These are phyloP conservation scores for Diplazon laetatorius DNA, from an alignment of 2,888 invertebrate species.

Conservation along the genomic window DNA sequence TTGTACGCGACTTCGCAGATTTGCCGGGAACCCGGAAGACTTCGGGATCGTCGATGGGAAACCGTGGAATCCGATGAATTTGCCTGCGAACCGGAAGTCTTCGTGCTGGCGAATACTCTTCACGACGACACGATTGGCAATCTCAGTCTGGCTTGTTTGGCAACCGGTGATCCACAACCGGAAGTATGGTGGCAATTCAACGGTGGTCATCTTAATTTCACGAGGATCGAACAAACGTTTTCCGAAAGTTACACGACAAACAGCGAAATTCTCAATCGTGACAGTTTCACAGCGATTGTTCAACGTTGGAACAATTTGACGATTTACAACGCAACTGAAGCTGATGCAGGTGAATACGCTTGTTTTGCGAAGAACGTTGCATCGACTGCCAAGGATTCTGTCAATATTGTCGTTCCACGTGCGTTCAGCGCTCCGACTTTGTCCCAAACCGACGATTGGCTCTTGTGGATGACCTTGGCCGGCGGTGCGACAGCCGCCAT, in stretches of 20 bases:
- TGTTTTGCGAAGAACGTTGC: conserved; percentile 89
- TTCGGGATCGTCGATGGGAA: conserved; percentile 90
- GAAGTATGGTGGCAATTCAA: conserved; percentile 92
- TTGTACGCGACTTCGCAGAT: conserved; percentile 89
- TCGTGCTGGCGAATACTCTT: conserved; percentile 82
- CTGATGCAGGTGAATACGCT: conserved; percentile 93
- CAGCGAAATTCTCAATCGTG: conserved; percentile 72
- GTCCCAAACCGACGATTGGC: conserved; percentile 88
- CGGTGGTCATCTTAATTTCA: conserved; percentile 85
- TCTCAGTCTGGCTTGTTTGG: conserved; percentile 91
- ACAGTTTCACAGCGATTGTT: conserved; percentile 51
- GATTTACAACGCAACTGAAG: conserved; percentile 91
- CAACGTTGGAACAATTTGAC: conserved; percentile 92
- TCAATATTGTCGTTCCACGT: conserved; percentile 87
- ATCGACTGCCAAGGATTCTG: conserved; percentile 83
- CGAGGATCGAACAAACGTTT: conserved; percentile 70
- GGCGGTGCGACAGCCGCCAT: conserved; percentile 88
- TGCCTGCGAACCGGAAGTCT: conserved; percentile 91
- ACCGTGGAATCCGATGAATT: conserved; percentile 89
- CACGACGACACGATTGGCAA: conserved; percentile 92
- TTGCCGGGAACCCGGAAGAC: conserved; percentile 88
- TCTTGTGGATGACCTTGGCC: conserved; percentile 88
- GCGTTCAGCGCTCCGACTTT: conserved; percentile 91
- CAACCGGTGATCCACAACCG: conserved; percentile 93
- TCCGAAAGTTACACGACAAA: conserved; percentile 69